Base-by-base conservation (phyloP, 2,113 vertebrate genomes). In the Mastomys natalensis region DNA sequence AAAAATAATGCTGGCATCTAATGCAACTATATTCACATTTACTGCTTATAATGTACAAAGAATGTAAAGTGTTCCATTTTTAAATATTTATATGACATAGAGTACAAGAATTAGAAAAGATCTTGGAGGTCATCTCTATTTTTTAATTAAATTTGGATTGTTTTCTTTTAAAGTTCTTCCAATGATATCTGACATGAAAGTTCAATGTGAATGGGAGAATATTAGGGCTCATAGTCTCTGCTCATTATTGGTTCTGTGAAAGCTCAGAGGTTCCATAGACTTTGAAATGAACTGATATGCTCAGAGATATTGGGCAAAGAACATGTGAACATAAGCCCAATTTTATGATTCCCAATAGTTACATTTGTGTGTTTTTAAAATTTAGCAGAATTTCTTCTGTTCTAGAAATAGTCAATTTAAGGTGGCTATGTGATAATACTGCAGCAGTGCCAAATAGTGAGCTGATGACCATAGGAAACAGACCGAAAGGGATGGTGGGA, bases 101-200 rank as follows among this genome's bases (percentile, higher is more conserved):
- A 9, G 21, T 87, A 51, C 64, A 78, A 92, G 29, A 86, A 7
- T 82, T 77, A 15, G 12, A 93, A 96, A 92, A 48, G 37, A 86
- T 89, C 37, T 81, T 90, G 93, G 40, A 94, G 2, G 34, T 82
- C n/a, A 90, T 93, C 11, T 91, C 12, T 16, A 77, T 8, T 66
- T 89, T 94, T 92, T 81, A 92, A 95, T 94, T 90, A 68, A 94
- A 97, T 24, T 87, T 91, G 8, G 6, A 21, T 92, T 58, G 48
- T 86, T 76, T 76, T 89, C 53, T 91, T 96, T 91, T 64, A 93
- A 58, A 96, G 19, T 85, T 7, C 0, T 84, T 88, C 74, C 89
- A 94, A 64, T 94, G 53, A 87, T 37, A 88, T 95, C 96, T 95
- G 45, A 80, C 53, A 55, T 72, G 53, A 86, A 90, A 76, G 12